Conservation (phyloP, 2,113 vertebrate species). For the Neofelis nebulosa region DNA sequence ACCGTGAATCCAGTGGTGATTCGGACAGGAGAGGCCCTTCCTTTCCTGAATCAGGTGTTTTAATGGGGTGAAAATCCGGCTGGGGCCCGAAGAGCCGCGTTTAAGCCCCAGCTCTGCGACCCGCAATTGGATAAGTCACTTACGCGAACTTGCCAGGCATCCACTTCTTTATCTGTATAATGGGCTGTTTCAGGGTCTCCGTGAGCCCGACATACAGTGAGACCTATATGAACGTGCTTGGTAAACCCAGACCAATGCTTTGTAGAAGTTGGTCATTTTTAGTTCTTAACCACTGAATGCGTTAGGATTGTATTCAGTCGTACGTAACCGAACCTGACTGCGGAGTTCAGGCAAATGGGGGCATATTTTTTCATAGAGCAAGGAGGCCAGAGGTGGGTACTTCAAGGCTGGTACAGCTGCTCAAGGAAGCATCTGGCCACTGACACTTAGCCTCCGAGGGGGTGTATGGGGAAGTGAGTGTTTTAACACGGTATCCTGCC, state of each 20-base stretch:
- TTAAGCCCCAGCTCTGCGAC: neutral
- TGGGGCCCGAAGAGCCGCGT: neutral
- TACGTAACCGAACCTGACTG: neutral
- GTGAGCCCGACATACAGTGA: neutral
- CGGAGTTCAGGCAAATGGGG: neutral
- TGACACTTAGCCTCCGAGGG: neutral
- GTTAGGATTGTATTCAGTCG: neutral
- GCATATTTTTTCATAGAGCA: neutral
- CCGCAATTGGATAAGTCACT: neutral
- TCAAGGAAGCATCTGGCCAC: neutral
- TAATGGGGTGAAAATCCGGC: neutral
- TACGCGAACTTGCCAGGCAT: fast-evolving
- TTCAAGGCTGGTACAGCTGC: neutral
- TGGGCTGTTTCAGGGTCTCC: neutral
- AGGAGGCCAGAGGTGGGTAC: neutral
- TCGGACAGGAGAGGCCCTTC: neutral
- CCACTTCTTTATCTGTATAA: neutral
- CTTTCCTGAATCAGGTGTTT: neutral
- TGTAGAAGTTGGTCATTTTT: neutral
- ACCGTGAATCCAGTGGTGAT: neutral
- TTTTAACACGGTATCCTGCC: neutral
- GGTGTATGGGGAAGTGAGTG: neutral
- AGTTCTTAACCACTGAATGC: too few relatives aligned
- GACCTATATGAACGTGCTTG: neutral
- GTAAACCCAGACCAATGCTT: neutral